Conservation (phyloP, 1,140 invertebrate genomes). For the Aricia agestis region DNA sequence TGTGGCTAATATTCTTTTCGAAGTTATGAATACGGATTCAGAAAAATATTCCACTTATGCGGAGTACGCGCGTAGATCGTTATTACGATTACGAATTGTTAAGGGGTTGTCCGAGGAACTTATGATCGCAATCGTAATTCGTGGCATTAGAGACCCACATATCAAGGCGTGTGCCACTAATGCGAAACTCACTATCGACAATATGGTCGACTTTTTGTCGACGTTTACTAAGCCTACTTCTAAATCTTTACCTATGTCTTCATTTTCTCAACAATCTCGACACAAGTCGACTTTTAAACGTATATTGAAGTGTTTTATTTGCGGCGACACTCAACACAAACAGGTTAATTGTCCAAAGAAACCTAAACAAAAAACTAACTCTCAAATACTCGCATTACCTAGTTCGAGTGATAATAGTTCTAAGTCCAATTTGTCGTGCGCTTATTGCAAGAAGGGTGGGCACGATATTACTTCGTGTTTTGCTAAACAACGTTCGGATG, state of each 20-base stretch:
- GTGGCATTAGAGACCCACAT: conserved; percentile 15
- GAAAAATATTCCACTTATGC: conserved; percentile 18
- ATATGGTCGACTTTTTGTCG: conserved; percentile 26
- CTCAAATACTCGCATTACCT: background rate
- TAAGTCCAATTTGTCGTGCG: background rate
- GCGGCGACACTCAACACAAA: background rate
- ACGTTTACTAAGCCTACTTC: conserved; percentile 25
- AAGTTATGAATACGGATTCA: conserved; percentile 4
- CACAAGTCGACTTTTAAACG: background rate
- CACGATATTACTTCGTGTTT: conserved; percentile 27
- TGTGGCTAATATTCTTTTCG: conserved; percentile 6
- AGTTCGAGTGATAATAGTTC: background rate
- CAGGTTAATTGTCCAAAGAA: background rate
- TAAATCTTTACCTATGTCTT: too few species aligned
- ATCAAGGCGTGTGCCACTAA: conserved; percentile 26
- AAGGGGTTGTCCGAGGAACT: conserved; percentile 15
- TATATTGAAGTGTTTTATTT: background rate
- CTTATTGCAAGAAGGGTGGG: conserved; percentile 22
- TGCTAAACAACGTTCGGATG: conserved; percentile 25
- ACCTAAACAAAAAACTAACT: too few species aligned
- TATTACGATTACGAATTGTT: conserved; percentile 9
- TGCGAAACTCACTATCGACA: conserved; percentile 14
- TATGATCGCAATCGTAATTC: conserved; percentile 6
- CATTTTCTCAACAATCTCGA: too few species aligned
- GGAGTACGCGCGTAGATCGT: conserved; percentile 16